phyloP scores from a whole-genome alignment of 2,113 vertebrate species.

The Aepyceros melampus region DNA sequence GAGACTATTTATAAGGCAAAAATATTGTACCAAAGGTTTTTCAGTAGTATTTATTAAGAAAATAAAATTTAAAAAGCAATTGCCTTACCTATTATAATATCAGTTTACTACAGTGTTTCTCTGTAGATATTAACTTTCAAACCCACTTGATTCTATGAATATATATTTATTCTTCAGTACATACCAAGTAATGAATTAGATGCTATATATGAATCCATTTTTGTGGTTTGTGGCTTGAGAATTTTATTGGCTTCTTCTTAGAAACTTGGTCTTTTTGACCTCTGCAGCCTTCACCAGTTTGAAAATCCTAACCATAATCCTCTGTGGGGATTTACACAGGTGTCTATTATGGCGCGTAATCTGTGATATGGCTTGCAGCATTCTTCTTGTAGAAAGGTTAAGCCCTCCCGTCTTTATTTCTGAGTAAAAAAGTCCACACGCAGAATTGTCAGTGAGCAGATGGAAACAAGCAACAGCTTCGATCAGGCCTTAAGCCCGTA shows the following conservation, averaged over 20 bases:
- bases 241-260: constrained; percentile 67
- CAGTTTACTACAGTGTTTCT: constrained; percentile 65
- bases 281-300: constrained; percentile 77
- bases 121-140: constrained; percentile 55
- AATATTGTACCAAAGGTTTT: not conserved
- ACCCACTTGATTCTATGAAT: constrained; percentile 69
- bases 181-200: constrained; percentile 40
- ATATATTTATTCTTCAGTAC: constrained; percentile 71
- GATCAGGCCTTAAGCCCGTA: constrained; percentile 71
- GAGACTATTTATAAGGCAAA: not conserved
- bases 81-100: not conserved
- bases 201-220: not conserved
- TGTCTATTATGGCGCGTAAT: constrained; percentile 83
- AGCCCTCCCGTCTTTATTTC: constrained; percentile 80
- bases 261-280: constrained; percentile 76
- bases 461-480: constrained; percentile 74
- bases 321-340: constrained; percentile 80
- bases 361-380: constrained; percentile 80
- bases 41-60: constrained; percentile 7
- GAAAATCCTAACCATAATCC: constrained; percentile 82
- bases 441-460: constrained; percentile 52
- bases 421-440: constrained; percentile 66
- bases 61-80: constrained; percentile 34
- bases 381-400: constrained; percentile 82
- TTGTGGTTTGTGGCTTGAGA: constrained; percentile 54